Base-by-base conservation (phyloP, 92 coral and sea anemone genomes). In the Meandrina meandrites region DNA sequence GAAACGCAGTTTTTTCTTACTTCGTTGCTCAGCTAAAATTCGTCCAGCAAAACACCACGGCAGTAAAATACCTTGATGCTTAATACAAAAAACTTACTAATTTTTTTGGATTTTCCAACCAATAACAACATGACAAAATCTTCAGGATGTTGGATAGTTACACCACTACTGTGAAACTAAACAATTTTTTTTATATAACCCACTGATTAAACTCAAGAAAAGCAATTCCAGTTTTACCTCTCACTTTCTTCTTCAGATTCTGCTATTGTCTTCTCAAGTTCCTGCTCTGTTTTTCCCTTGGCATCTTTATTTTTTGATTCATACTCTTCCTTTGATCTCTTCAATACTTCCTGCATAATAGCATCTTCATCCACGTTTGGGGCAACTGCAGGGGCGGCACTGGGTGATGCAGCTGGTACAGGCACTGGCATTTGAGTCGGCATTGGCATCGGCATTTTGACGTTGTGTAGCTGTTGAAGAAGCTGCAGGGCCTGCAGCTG, bases 401-500 rank as follows among this genome's bases (percentile, higher is more conserved):
- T 27, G 50, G 88, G 88, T 1, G 85, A 84, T 30, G 37, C 85
- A 34, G 40, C 42, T 16, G 83, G 56, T 32, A 42, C 76, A 78
- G 78, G 54, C 48, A 89, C 37, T 14, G 84, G 76, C 45, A 60
- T 76, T 51, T 86, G 91, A 51, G 51, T 77, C 1, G 56, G 76
- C 69, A 79, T 50, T 3, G 76, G 74, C 54, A 88, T 81, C 17
- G 88, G 80, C 58, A 69, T 83, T 50, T 87, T 91, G 50, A 86
- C 86, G 28, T 84, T 78, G 22, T 93, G 92, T 22, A 89, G 84
- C 48, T 92, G 97, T 54, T 97, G 97, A 19, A 97, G 91, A 75
- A 97, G 89, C 57, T 89, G 95, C 82, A 97, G 80, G 5, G 98
- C 99, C 86, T 97, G 99, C 5, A 95, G 94, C 92, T 97, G 96